Conservation (phyloP, 2,797 vertebrate species). For the Xerus rutilus region DNA sequence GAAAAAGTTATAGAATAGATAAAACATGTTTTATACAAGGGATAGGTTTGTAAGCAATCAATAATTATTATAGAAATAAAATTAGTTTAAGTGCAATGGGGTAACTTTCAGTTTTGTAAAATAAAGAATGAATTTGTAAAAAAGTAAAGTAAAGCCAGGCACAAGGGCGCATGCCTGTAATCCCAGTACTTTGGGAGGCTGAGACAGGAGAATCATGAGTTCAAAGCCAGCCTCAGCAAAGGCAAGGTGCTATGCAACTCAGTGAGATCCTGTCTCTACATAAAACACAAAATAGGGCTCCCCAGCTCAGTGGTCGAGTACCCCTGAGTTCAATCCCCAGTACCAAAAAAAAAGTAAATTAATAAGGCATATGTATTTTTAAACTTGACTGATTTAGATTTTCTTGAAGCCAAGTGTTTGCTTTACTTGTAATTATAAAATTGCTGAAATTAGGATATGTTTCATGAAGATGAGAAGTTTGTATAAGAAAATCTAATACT, state of each 20-base stretch:
- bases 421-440: constrained; percentile 21
- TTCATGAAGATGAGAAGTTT: background rate
- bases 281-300: too few species aligned
- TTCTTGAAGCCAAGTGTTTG: background rate
- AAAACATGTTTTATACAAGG: constrained; percentile 21
- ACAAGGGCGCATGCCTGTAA: too few species aligned
- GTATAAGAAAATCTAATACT: background rate
- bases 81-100: background rate
- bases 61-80: background rate
- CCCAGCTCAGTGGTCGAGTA: too few species aligned
- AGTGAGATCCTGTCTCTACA: too few species aligned
- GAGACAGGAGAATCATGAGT: too few species aligned
- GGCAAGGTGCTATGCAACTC: too few species aligned
- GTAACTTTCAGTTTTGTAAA: background rate
- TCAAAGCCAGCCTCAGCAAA: too few species aligned
- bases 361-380: background rate
- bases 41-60: background rate
- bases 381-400: constrained; percentile 9
- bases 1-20: background rate
- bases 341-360: background rate
- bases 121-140: background rate
- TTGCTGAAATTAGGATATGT: background rate
- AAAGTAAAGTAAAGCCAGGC: background rate
- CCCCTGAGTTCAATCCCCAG: too few species aligned
- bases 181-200: too few species aligned